phyloP scores from a whole-genome alignment of 2,797 vertebrate genomes.

The Scolopax rusticola region DNA sequence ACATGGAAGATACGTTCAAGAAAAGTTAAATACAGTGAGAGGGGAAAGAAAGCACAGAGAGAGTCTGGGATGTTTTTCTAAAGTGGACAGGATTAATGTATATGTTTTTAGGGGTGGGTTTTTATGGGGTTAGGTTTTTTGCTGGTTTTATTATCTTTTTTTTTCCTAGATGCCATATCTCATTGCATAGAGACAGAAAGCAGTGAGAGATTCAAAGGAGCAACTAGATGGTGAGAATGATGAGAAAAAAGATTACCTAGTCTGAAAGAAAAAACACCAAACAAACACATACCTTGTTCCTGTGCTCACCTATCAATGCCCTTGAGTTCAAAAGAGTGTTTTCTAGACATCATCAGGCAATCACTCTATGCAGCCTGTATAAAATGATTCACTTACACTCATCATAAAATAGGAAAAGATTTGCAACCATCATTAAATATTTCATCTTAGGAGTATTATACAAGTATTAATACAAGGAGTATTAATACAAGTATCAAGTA shows the following conservation, averaged over 20 bases:
- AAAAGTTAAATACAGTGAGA: neutral
- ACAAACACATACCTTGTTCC: neutral
- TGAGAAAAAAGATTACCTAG: neutral
- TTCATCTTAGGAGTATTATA: neutral
- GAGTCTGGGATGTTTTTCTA: neutral
- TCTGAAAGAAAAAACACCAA: neutral
- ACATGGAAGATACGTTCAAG: neutral
- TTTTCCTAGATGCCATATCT: neutral
- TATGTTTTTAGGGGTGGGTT: neutral
- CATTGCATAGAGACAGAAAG: neutral
- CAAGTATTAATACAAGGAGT: too few species aligned
- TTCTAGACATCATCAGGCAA: constrained; percentile 79
- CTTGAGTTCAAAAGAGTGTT: constrained; percentile 75
- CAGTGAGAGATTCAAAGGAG: neutral
- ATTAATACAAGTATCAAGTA: neutral
- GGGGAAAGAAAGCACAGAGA: neutral
- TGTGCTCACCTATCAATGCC: constrained; percentile 78
- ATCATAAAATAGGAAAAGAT: neutral
- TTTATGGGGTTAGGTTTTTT: too few species aligned
- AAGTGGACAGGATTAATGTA: neutral
- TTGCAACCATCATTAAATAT: neutral
- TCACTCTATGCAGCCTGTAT: constrained; percentile 82
- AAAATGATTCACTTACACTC: neutral
- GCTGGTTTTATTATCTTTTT: too few species aligned
- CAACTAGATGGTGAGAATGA: neutral